Evolutionary conservation across 2,113 vertebrate species (phyloP).

Genomic region (Parus major): DNA sequence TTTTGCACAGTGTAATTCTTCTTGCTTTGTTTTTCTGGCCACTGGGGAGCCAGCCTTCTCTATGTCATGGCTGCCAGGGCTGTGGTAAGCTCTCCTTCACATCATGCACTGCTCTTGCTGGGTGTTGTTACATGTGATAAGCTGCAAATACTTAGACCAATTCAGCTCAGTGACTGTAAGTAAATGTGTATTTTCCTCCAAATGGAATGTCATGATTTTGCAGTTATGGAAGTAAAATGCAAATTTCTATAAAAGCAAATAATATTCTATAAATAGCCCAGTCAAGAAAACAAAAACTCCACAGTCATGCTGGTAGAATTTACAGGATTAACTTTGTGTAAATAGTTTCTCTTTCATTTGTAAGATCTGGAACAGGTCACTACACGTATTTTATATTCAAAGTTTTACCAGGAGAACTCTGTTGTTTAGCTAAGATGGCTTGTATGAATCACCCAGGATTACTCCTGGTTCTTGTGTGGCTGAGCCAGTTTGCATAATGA

Average conservation of each 20-base stretch:
- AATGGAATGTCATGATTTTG: background rate
- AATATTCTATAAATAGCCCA: conserved; percentile 16
- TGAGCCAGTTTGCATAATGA: conserved; percentile 22
- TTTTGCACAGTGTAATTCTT: background rate
- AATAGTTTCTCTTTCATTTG: conserved; percentile 38
- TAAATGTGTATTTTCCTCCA: background rate
- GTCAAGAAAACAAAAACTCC: background rate
- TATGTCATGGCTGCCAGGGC: background rate
- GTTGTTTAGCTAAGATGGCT: background rate
- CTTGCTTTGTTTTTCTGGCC: background rate
- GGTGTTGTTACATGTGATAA: background rate
- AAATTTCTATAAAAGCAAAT: background rate
- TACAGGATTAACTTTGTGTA: conserved; percentile 12
- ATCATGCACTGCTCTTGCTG: background rate
- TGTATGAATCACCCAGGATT: conserved; percentile 2
- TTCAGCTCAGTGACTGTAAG: background rate
- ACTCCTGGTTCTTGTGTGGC: conserved; percentile 6
- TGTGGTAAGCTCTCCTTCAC: background rate
- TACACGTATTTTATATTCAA: background rate
- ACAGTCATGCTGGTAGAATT: conserved; percentile 6
- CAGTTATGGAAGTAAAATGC: background rate
- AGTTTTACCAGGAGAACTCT: background rate
- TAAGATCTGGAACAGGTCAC: conserved; percentile 28
- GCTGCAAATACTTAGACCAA: background rate
- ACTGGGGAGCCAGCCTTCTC: background rate